These are phyloP conservation scores for Agrochola circellaris DNA, from an alignment of 2,888 invertebrate species.

Conservation along the genomic window DNA sequence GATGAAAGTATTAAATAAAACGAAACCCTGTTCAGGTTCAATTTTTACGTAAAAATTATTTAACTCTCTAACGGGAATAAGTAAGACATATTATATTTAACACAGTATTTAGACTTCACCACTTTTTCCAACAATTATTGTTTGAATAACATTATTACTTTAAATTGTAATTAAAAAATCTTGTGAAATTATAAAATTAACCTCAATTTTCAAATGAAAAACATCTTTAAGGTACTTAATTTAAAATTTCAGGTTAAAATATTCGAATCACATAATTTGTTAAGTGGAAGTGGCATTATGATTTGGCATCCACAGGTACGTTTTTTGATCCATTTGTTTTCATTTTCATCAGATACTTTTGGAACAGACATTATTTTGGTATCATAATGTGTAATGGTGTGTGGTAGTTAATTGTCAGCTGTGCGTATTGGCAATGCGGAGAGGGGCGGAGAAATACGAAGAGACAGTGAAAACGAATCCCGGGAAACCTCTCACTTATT, in stretches of 20 bases:
- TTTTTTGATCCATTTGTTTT: background rate
- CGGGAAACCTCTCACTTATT: slow-evolving; percentile 21
- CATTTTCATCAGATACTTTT: background rate
- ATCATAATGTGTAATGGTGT: background rate
- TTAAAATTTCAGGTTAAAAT: too few species aligned
- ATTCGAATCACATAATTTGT: too few species aligned
- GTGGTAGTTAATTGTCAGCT: background rate
- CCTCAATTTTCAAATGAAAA: background rate
- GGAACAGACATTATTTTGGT: background rate
- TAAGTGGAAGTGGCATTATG: too few species aligned
- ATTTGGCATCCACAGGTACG: too few species aligned
- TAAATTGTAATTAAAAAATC: background rate
- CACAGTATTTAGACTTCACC: too few species aligned
- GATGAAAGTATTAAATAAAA: background rate
- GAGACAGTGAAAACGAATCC: slow-evolving; percentile 7
- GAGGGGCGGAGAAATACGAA: background rate
- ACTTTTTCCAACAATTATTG: background rate
- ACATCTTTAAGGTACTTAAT: too few species aligned
- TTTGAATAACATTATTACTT: background rate
- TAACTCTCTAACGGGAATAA: background rate
- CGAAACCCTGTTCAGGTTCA: background rate
- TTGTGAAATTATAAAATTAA: background rate
- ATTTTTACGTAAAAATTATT: background rate
- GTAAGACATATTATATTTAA: background rate
- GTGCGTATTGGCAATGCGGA: background rate